A percentile compares a stretch with the other conserved stretches of the same genome.
Evolutionary conservation across 2,888 invertebrate genomes (phyloP).

Genomic region (Adela reaumurella): DNA sequence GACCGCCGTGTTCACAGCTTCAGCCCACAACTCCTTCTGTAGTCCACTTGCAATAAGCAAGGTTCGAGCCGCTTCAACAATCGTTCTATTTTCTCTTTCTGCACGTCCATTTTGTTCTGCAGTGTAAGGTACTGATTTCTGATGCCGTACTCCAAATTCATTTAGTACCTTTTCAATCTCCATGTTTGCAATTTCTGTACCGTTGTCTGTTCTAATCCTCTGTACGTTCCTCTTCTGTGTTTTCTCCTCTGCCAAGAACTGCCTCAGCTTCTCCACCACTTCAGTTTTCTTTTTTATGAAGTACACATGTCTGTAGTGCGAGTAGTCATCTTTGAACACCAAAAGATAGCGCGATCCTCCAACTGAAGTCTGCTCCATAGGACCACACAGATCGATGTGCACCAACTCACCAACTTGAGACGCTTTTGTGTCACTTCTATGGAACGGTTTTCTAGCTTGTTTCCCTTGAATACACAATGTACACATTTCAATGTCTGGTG

Average conservation of each 20-base stretch:
- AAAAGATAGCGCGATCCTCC: slow-evolving; percentile 13
- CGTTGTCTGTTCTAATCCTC: slow-evolving; percentile 16
- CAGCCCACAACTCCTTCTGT: slow-evolving; percentile 21
- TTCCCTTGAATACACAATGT: slow-evolving; percentile 3
- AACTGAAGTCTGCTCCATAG: neutral
- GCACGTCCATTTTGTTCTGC: slow-evolving; percentile 20
- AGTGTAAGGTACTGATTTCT: slow-evolving; percentile 17
- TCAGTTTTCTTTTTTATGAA: slow-evolving; percentile 14
- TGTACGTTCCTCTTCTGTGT: slow-evolving; percentile 14
- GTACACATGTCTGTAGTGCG: slow-evolving; percentile 16
- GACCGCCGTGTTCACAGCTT: slow-evolving; percentile 22
- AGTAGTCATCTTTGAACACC: slow-evolving; percentile 16
- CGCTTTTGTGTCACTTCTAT: slow-evolving; percentile 2
- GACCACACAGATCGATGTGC: slow-evolving; percentile 5
- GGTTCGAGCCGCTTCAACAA: slow-evolving; percentile 17
- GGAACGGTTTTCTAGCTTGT: slow-evolving; percentile 4
- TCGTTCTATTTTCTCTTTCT: slow-evolving; percentile 19
- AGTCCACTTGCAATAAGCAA: slow-evolving; percentile 19
- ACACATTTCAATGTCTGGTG: slow-evolving; percentile 4
- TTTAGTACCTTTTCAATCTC: slow-evolving; percentile 12
- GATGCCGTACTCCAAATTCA: slow-evolving; percentile 15
- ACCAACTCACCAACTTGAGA: slow-evolving; percentile 1
- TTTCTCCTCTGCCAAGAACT: slow-evolving; percentile 13
- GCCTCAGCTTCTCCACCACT: slow-evolving; percentile 14
- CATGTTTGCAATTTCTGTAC: slow-evolving; percentile 13